These are phyloP conservation scores for Pecten maximus DNA, from an alignment of 2,888 invertebrate genomes.

Conservation along the genomic window DNA sequence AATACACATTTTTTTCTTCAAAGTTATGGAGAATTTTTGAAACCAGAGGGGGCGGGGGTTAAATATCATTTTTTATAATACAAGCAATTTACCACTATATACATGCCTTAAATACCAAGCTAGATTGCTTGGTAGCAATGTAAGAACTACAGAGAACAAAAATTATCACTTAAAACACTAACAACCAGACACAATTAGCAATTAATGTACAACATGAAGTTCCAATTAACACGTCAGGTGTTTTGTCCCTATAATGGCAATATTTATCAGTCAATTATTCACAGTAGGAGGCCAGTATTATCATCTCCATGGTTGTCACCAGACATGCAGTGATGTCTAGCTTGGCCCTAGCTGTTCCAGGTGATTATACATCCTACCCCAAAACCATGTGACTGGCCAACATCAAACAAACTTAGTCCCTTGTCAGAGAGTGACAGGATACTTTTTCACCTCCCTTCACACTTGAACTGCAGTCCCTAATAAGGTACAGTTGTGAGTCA, in stretches of 20 bases:
- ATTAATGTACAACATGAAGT: no score
- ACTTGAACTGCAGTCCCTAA: neutral
- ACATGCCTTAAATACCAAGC: no score
- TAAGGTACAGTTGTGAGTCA: neutral
- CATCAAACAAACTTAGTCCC: neutral
- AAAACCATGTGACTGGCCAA: neutral
- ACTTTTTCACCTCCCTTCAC: neutral
- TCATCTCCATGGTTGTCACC: no score
- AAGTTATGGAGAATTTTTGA: no score
- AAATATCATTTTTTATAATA: no score
- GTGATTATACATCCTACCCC: neutral
- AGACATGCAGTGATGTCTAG: neutral
- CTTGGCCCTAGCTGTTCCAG: slow-evolving; percentile 12
- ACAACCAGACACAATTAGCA: no score
- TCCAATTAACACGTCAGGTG: neutral
- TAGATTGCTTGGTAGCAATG: no score
- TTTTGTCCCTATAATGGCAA: neutral
- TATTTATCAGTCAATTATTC: neutral
- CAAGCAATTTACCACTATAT: no score
- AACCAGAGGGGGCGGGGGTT: no score
- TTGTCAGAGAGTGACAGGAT: neutral
- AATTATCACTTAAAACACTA: no score
- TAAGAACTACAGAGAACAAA: no score
- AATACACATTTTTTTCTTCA: no score
- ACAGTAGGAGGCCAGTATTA: neutral